Base-by-base conservation (phyloP, 2,113 vertebrate species). In the Lucifuga dentata region DNA sequence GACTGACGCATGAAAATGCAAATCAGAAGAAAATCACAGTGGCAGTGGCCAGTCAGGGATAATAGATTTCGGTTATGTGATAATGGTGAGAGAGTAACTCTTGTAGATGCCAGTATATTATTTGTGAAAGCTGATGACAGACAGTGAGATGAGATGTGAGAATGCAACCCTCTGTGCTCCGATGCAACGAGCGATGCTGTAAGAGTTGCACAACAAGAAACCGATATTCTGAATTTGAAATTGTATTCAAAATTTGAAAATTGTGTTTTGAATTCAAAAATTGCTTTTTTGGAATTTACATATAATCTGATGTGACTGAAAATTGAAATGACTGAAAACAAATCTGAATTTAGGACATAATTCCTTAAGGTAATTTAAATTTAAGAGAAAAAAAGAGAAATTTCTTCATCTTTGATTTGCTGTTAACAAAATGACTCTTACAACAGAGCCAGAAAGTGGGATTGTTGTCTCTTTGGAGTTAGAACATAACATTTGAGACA, bases 131-230 rank as follows among this genome's bases (percentile, higher is more conserved):
- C 26, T 29, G 26, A 29, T 3, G 26, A 3, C 7, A 23, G 20
- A 58, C 39, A 20, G 11, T 19, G 49, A 40, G 29, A 58, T 5
- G 29, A 24, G 50, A 63, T 51, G 48, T 51, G 44, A 49, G 16
- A 44, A 46, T 29, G 2, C 63, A 32, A 55, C 44, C 49, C 50
- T 51, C 66, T 59, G 44, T 51, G 51, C 40, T 55, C 46, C 6
- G 32, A n/a, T 11, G 59, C 16, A 51, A 38, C 40, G 15, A 65
- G n/a, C 33, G 29, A 45, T 59, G 29, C 26, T 11, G 23, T 48
- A 52, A 35, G 45, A 60, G 36, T 17, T 67, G 38, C 1, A n/a
- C 13, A 71, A 60, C 16, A 24, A 21, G 17, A n/a, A n/a, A n/a
- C 12, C 50, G 33, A 12, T 44, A 35, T 1, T 2, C n/a, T n/a